These are phyloP conservation scores for Scaptomyza parva DNA, from an alignment of 2,888 invertebrate genomes.

Conservation along the genomic window DNA sequence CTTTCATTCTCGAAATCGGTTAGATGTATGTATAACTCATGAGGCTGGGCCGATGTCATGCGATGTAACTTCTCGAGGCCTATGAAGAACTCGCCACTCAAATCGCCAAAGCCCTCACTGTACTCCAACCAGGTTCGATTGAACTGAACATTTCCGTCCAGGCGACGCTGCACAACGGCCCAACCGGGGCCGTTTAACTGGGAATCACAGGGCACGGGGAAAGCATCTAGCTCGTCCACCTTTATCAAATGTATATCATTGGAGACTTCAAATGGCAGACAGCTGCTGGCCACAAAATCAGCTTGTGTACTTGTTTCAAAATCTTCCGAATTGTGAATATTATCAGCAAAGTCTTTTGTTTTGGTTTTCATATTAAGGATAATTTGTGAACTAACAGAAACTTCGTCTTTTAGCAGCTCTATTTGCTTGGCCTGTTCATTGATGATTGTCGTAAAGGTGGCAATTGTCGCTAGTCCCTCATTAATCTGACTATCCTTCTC, in stretches of 20 bases:
- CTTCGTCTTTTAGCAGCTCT: conserved; percentile 24
- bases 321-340: conserved; percentile 16
- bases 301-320: background rate
- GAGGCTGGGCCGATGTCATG: conserved; percentile 73
- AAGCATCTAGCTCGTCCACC: conserved; percentile 22
- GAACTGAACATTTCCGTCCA: conserved; percentile 88
- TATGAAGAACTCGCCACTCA: conserved; percentile 89
- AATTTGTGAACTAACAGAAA: conserved; percentile 33
- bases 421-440: conserved; percentile 45
- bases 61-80: conserved; percentile 88
- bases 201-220: conserved; percentile 39
- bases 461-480: conserved; percentile 21
- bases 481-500: conserved; percentile 33
- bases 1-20: conserved; percentile 87
- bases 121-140: conserved; percentile 88
- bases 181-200: conserved; percentile 85
- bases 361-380: conserved; percentile 33
- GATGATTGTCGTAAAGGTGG: conserved; percentile 32
- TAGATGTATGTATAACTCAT: conserved; percentile 87
- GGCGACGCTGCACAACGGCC: conserved; percentile 89
- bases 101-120: conserved; percentile 89
- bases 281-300: conserved; percentile 26
- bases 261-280: conserved; percentile 26
- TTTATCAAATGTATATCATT: conserved; percentile 29
- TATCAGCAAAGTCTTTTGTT: conserved; percentile 11